Conservation (phyloP, 2,797 vertebrate species). For the Hydrocynus forskahlii region DNA sequence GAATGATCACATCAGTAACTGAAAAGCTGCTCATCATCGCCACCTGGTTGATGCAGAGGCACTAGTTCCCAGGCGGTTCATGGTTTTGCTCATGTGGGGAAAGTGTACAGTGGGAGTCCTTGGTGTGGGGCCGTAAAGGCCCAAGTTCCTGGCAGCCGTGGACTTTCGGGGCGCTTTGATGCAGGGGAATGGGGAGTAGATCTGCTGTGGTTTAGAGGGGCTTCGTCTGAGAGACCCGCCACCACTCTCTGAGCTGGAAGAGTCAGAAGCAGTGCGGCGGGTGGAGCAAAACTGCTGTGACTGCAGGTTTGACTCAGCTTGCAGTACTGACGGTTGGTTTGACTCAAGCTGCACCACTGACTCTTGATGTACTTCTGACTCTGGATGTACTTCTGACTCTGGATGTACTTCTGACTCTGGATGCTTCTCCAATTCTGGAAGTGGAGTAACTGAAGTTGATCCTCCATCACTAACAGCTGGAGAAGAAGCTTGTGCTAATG, state of each 20-base stretch:
- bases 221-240: conserved; percentile 35
- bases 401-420: not conserved
- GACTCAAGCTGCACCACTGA: not conserved
- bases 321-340: not conserved
- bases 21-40: conserved; percentile 64
- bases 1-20: not conserved
- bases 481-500: conserved; percentile 21
- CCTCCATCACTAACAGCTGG: conserved; percentile 3
- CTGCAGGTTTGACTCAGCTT: not conserved
- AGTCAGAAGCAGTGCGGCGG: conserved; percentile 60
- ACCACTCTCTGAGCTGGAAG: conserved; percentile 63
- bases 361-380: not conserved
- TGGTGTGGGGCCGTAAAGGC: conserved; percentile 92
- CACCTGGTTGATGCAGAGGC: conserved; percentile 79
- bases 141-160: conserved; percentile 90
- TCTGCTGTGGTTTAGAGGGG: conserved; percentile 70
- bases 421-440: conserved; percentile 11
- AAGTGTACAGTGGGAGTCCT: conserved; percentile 92
- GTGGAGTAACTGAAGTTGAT: not conserved
- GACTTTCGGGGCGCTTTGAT: conserved; percentile 94
- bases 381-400: not conserved
- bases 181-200: conserved; percentile 92
- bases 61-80: conserved; percentile 75
- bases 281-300: conserved; percentile 9
- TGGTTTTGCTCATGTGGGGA: conserved; percentile 91